Percentiles rank a stretch among this genome's conserved stretches.
These are phyloP conservation scores for Belonocnema kinseyi DNA, from an alignment of 1,140 invertebrate genomes.

Conservation along the genomic window DNA sequence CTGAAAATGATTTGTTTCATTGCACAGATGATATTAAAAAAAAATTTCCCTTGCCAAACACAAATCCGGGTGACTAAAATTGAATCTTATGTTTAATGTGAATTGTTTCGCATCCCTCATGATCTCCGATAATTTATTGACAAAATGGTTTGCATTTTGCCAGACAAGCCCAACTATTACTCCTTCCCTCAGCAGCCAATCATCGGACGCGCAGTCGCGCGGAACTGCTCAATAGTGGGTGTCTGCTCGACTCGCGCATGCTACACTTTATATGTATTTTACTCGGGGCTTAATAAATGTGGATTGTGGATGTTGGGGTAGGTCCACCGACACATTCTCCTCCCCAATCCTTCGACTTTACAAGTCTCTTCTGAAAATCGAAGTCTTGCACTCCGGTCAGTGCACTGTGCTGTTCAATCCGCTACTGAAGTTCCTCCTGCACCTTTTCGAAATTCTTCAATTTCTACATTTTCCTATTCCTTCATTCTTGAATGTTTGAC, in stretches of 20 bases:
- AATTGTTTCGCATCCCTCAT: background rate
- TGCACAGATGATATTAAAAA: too few species aligned
- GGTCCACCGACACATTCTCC: background rate
- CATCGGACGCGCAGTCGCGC: conserved; percentile 18
- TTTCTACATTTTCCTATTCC: conserved; percentile 20
- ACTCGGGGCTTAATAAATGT: background rate
- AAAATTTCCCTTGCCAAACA: too few species aligned
- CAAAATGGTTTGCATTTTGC: background rate
- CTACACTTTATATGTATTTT: background rate
- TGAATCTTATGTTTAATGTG: too few species aligned
- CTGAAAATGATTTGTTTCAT: too few species aligned
- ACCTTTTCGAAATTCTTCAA: conserved; percentile 2
- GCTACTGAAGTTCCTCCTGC: background rate
- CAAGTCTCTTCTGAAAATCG: conserved; percentile 20
- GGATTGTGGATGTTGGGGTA: conserved; percentile 11
- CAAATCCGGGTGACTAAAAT: too few species aligned
- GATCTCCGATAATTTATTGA: background rate
- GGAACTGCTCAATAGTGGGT: conserved; percentile 10
- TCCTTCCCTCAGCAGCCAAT: background rate
- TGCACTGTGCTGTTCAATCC: background rate
- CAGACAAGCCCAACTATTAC: conserved; percentile 20
- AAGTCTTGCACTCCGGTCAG: conserved; percentile 27
- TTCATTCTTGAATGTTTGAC: background rate
- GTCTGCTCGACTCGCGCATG: conserved; percentile 10
- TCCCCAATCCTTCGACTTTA: background rate